These are phyloP conservation scores for Sinocyclocheilus anshuiensis DNA, from an alignment of 2,113 vertebrate genomes.

Conservation along the genomic window DNA sequence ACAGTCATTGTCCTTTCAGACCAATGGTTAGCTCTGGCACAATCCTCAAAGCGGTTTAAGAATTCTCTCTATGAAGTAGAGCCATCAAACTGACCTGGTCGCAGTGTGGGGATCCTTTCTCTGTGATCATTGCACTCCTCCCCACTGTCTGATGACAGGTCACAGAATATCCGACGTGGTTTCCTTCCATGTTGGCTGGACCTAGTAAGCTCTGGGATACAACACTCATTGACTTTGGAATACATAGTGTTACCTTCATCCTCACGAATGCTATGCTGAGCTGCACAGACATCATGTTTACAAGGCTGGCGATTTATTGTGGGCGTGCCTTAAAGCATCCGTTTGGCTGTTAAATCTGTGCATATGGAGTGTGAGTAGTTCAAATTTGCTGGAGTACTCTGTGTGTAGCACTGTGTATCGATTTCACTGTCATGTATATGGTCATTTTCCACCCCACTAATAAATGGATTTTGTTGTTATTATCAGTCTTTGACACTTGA, in stretches of 20 bases:
- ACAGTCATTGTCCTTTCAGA: no score
- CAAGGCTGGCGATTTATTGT: neutral
- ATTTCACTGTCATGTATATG: neutral
- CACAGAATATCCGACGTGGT: neutral
- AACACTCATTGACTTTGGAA: neutral
- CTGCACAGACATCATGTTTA: neutral
- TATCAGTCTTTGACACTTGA: neutral
- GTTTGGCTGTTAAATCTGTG: neutral
- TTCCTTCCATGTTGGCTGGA: neutral
- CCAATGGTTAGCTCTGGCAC: conserved; percentile 19
- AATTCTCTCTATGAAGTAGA: conserved; percentile 5
- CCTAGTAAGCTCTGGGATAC: neutral
- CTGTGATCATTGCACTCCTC: neutral
- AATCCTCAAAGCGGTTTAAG: conserved; percentile 8
- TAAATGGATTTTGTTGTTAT: neutral
- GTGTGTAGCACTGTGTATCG: neutral
- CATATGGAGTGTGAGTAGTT: neutral
- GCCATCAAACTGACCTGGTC: conserved; percentile 40
- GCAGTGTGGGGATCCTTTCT: conserved; percentile 15
- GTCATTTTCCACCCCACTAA: neutral
- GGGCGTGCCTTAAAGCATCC: neutral
- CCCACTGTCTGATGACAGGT: neutral
- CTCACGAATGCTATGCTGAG: neutral
- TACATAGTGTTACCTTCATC: neutral
- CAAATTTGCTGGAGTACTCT: neutral